Evolutionary conservation across 92 coral and sea anemone genomes (phyloP).

Genomic region (Phenganax subtilis): DNA sequence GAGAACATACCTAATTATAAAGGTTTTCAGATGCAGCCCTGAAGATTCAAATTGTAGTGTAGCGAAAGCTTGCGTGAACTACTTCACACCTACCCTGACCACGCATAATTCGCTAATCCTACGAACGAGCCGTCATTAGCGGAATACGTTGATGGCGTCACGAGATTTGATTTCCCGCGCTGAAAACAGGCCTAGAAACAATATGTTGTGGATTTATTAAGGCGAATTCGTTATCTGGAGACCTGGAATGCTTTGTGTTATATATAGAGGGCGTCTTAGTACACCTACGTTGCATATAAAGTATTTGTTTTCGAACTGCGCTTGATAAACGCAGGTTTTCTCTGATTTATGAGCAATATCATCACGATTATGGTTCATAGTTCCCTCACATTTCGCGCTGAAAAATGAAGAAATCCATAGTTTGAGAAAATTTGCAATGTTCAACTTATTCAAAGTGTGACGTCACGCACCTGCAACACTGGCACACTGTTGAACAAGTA

Average conservation of each 20-base stretch:
- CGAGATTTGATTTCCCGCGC: conserved; percentile 65
- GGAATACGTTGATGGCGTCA: conserved; percentile 74
- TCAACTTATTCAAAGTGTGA: not conserved
- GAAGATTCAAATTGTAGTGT: not conserved
- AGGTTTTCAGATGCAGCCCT: not conserved
- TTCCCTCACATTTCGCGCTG: conserved; percentile 75
- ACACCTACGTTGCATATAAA: conserved; percentile 76
- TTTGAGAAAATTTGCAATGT: not conserved
- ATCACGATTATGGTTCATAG: conserved; percentile 82
- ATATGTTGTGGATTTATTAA: too few species aligned
- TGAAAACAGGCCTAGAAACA: conserved; percentile 74
- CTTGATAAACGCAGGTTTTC: conserved; percentile 67
- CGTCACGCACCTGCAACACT: conserved; percentile 77
- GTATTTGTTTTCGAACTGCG: conserved; percentile 79
- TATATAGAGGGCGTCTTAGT: not conserved
- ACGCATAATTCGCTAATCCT: conserved; percentile 88
- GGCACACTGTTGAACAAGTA: conserved; percentile 77
- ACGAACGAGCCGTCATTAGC: conserved; percentile 75
- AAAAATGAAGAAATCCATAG: not conserved
- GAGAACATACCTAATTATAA: conserved; percentile 64
- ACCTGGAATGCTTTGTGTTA: not conserved
- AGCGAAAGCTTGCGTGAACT: not conserved
- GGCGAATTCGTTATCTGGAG: not conserved
- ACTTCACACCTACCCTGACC: conserved; percentile 84
- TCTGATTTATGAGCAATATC: conserved; percentile 49